Evolutionary conservation across 2,113 vertebrate genomes (phyloP), one percentile per base, ranked within the genome.

Genomic region (Xerus inauris): DNA sequence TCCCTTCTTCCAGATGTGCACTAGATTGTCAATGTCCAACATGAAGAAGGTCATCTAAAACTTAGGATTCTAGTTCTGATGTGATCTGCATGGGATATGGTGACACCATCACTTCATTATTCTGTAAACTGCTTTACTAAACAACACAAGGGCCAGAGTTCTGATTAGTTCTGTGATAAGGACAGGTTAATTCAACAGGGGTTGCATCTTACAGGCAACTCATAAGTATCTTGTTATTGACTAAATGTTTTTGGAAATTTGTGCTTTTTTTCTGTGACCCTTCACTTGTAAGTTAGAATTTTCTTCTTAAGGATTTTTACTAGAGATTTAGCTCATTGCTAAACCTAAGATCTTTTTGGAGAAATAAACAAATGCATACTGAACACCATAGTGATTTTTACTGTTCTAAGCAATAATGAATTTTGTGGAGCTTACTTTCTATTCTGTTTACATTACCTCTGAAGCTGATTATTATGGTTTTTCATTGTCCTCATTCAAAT

Each of bases 291-390:
- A 80, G 1, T 26, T 92, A 42, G 26, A 2, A 67, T 67, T 94
- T 96, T 87, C 0, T 57, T 96, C 38, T 40, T 93, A 92, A 87
- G 30, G 84, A 69, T 84, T 79, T 97, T 96, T 89, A 84, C 40
- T 83, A 89, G 8, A 59, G 2, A 73, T 85, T 92, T 32, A 94
- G 57, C 20, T 24, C 22, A 72, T 42, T 96, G 32, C 6, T 94
- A 51, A 76, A 87, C 12, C 32, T 91, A 82, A 75, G 19, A 82
- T 28, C 22, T 87, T 13, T 57, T 76, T 85, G 32, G 5, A 92
- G 9, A 84, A 90, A 83, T 81, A 89, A 54, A 75, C 1, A 90
- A 85, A 71, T 51, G 12, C 4, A 81, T 80, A 54, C 82, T 24
- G 19, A 67, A n/a, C 16, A 62, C 2, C 24, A 45, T n/a, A 49